Percentiles rank a stretch among this genome's conserved stretches.
These are phyloP conservation scores for Petroica traversi DNA, from an alignment of 2,113 vertebrate species.

Conservation along the genomic window DNA sequence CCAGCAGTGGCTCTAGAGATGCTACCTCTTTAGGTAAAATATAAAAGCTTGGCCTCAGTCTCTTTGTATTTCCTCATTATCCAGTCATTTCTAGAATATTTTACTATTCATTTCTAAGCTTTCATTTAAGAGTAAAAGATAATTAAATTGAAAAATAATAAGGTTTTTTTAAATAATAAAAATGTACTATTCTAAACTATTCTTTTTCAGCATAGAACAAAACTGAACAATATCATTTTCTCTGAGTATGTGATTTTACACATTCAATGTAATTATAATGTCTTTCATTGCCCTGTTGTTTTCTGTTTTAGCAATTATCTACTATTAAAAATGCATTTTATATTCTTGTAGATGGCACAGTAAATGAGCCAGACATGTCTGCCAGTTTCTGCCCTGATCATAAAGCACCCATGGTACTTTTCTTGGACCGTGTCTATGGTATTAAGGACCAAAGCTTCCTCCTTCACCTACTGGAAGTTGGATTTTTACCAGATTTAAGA, in stretches of 20 bases:
- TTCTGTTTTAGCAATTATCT: neutral
- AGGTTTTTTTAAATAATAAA: neutral
- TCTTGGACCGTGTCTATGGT: conserved; percentile 95
- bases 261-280: neutral
- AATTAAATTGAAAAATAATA: neutral
- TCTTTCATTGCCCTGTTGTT: neutral
- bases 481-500: conserved; percentile 94
- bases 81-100: neutral
- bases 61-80: neutral
- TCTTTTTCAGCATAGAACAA: neutral
- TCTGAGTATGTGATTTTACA: neutral
- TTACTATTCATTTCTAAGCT: neutral
- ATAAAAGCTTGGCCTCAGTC: neutral
- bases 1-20: neutral
- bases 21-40: neutral
- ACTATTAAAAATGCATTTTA: neutral
- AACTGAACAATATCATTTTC: neutral
- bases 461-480: conserved; percentile 93
- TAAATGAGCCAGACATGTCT: conserved; percentile 93
- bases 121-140: neutral
- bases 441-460: conserved; percentile 95
- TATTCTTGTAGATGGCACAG: conserved; percentile 83
- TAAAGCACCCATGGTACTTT: conserved; percentile 97
- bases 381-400: conserved; percentile 96
- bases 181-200: neutral